These are phyloP conservation scores for Globodera rostochiensis DNA, from an alignment of 1,140 invertebrate genomes.

Conservation along the genomic window DNA sequence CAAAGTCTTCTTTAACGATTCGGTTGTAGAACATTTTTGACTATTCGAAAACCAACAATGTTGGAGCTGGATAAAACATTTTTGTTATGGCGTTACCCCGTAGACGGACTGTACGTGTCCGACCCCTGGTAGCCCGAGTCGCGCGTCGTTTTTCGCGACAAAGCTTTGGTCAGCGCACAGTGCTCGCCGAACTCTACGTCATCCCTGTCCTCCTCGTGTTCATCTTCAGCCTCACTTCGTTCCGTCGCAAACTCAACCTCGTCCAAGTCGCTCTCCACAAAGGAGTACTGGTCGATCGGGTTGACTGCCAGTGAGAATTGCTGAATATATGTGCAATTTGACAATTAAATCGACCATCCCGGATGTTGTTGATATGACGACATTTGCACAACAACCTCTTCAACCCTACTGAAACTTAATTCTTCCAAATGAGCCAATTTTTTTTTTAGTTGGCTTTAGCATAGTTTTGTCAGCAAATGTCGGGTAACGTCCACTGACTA, in stretches of 20 bases:
- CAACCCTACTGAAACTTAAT: no score
- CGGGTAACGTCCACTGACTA: constrained; percentile 20
- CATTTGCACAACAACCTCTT: no score
- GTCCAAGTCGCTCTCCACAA: constrained; percentile 48
- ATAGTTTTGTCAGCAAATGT: constrained; percentile 26
- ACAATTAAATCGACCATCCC: not conserved
- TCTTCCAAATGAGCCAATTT: no score
- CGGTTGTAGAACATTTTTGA: no score
- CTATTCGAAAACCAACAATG: no score
- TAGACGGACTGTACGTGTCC: constrained; percentile 17
- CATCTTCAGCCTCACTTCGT: constrained; percentile 14
- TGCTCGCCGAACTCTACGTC: not conserved
- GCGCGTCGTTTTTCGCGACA: constrained; percentile 12
- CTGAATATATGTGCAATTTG: constrained; percentile 13
- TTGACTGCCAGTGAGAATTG: constrained; percentile 48
- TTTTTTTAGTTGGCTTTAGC: not conserved
- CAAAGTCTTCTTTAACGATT: no score
- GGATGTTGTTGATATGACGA: not conserved
- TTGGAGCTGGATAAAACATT: no score
- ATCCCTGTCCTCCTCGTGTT: not conserved
- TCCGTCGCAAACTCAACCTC: constrained; percentile 23
- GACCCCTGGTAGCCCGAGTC: constrained; percentile 32
- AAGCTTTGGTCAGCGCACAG: not conserved
- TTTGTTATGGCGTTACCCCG: constrained; percentile 1
- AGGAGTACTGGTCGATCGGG: constrained; percentile 50